Evolutionary conservation across 2,113 vertebrate species (phyloP), one percentile per base, ranked within the genome.

Genomic region (Daphoenositta chrysoptera): DNA sequence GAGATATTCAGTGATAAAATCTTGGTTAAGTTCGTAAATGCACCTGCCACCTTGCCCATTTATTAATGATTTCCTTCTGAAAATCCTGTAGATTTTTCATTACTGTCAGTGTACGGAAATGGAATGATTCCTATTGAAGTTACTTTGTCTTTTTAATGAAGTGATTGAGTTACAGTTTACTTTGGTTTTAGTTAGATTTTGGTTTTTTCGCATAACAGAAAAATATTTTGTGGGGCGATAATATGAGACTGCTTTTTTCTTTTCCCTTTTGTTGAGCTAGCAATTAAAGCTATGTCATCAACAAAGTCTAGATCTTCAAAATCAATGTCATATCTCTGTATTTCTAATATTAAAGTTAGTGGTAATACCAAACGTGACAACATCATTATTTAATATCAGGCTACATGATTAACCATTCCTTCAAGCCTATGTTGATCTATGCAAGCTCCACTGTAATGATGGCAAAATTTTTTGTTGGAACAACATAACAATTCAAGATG

Each of bases 171-270:
- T 69, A 18, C 16, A 76, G 20, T 82, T 70, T 57, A 31, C 16
- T 84, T 66, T 8, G 31, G 5, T 39, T 93, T 85, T 83, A 19
- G 53, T 88, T 57, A 75, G 11, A 47, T 56, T 68, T 51, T 31
- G 3, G 0, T 8, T 72, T 72, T 60, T 48, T 37, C 13, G 53
- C 6, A 15, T 7, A 68, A 86, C 11, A 56, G 51, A 39, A 57
- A 84, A 60, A 17, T 39, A 5, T 28, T 30, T 64, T 47, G 73
- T 26, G 8, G 0, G 0, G 2, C 0, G 2, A 1, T 51, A 35
- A 24, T 72, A 37, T 11, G 37, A 48, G 37, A n/a, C 28, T 75
- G 7, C 15, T 69, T 76, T 78, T 80, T 4, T 64, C 20, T 87
- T 70, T 70, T 28, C 11, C 20, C 7, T 78, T 89, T 83, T 44